Base-by-base conservation (phyloP, 2,888 invertebrate genomes). In the Athripsodes cinereus region DNA sequence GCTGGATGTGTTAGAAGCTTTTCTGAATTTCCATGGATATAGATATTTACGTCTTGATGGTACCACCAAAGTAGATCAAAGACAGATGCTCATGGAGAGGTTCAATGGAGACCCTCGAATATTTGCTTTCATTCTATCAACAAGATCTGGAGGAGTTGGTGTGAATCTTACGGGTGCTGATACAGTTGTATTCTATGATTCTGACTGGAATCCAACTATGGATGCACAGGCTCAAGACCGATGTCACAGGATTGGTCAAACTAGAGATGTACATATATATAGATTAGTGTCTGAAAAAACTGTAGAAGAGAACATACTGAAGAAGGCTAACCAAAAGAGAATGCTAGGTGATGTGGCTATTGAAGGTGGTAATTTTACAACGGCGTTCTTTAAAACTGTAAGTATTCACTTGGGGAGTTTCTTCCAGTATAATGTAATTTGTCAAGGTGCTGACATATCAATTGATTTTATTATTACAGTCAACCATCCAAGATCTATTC, bases 171-270 rank as follows among this genome's bases (percentile, higher is more conserved):
- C 97, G 31, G 99, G 98, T 65, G 99, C 99, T 48, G 99, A 99
- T 78, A 94, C 96, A 67, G 98, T 99, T 66, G 91, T 99, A 72
- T 99, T 99, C 80, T 99, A 99, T 75, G 99, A 99, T 80, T 96
- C 96, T 62, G 97, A 98, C 78, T 98, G 97, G 98, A 98, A 98
- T 82, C 98, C 98, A 53, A 98, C 97, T 3, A 98, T 99, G 97
- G 99, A 99, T 80, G 97, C 97, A 61, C 94, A 95, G 73, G 94
- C 93, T 64, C 93, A 93, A 75, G 94, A 94, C 78, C 84, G 96
- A 66, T 97, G 97, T 74, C 99, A 99, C 80, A 86, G 99, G 68
- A 99, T 99, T 72, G 99, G 99, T 0, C 99, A 99, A 80, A 99
- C 98, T 18, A 82, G 97, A 66, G 97, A 99, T 82, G 99, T 99